phyloP scores from a whole-genome alignment of 2,797 vertebrate genomes.

The Hydrolagus colliei region DNA sequence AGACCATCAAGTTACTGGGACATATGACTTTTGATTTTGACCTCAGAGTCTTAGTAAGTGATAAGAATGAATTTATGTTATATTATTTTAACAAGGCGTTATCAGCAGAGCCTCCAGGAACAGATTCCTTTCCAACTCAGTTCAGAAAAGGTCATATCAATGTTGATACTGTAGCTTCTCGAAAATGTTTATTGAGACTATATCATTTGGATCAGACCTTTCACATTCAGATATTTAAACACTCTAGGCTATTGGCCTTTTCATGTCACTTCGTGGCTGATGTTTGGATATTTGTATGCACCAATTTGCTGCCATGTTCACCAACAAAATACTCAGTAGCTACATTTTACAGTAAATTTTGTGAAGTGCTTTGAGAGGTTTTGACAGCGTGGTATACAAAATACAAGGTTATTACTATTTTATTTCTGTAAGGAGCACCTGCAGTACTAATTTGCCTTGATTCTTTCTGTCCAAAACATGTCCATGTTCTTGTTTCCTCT shows the following conservation, averaged over 20 bases:
- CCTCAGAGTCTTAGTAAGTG: not conserved
- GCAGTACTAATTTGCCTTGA: not conserved
- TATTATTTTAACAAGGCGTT: not conserved
- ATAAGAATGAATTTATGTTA: not conserved
- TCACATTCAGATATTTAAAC: not conserved
- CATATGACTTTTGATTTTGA: not conserved
- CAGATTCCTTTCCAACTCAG: not conserved
- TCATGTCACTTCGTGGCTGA: no score
- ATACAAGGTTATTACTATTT: no score
- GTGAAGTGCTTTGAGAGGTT: no score
- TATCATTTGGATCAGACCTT: constrained; percentile 12
- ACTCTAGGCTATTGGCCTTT: no score
- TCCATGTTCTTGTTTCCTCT: no score
- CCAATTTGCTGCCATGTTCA: no score
- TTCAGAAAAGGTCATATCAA: not conserved
- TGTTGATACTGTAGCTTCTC: not conserved
- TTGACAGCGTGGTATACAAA: no score
- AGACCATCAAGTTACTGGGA: not conserved
- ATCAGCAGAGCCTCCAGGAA: not conserved
- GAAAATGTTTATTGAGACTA: not conserved
- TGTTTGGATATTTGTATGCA: no score
- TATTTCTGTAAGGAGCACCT: not conserved
- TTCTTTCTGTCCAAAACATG: no score
- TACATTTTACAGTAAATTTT: no score
- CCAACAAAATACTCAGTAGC: no score